Conservation (phyloP, 2,113 vertebrate species). For the Ibidorhyncha struthersii region DNA sequence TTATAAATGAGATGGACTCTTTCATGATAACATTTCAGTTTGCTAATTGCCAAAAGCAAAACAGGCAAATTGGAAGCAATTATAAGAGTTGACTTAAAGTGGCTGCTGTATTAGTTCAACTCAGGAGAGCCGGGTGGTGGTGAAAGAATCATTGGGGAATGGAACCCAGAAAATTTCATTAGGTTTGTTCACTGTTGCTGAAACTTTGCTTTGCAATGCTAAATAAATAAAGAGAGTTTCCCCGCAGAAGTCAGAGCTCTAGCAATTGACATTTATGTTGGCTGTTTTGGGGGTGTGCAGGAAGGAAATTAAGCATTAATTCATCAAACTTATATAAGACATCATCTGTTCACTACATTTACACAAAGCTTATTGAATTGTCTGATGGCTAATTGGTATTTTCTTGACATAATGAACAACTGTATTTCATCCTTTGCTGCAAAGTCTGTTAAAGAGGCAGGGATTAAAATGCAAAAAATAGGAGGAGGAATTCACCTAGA, state of each 20-base stretch:
- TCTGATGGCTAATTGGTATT: conserved; percentile 71
- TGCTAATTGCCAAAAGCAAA: conserved; percentile 84
- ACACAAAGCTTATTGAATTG: conserved; percentile 71
- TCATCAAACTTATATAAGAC: conserved; percentile 65
- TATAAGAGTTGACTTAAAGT: conserved; percentile 75
- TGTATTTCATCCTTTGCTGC: conserved; percentile 50
- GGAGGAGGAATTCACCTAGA: neutral
- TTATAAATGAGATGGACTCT: conserved; percentile 82
- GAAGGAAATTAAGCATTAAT: conserved; percentile 64
- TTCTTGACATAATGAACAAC: conserved; percentile 72
- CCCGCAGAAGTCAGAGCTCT: conserved; percentile 14
- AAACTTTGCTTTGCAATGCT: conserved; percentile 44
- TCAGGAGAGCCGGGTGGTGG: neutral
- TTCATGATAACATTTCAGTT: conserved; percentile 81
- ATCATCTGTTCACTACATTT: conserved; percentile 70
- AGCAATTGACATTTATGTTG: conserved; percentile 41
- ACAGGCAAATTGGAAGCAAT: conserved; percentile 84
- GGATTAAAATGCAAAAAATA: neutral
- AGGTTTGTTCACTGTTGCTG: conserved; percentile 40
- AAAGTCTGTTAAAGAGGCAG: neutral
- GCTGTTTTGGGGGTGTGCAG: neutral
- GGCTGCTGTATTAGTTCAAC: conserved; percentile 49
- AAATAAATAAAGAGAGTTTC: conserved; percentile 42
- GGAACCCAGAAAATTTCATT: conserved; percentile 56
- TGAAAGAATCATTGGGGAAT: conserved; percentile 19